Base-by-base conservation (phyloP, 2,888 invertebrate genomes). In the Flabesymbios commensalis region DNA sequence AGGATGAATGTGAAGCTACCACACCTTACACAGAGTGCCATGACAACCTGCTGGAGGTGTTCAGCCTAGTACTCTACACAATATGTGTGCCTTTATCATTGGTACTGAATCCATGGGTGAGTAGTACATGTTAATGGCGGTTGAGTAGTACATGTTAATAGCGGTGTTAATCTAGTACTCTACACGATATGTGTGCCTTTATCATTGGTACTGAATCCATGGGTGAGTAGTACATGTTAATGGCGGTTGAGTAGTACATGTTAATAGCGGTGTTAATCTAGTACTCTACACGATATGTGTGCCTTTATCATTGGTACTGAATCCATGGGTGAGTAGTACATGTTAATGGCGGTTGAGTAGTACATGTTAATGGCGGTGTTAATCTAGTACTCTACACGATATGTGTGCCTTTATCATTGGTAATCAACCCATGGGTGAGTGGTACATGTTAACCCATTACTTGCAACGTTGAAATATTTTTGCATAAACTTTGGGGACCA, bases 341-440 rank as follows among this genome's bases (percentile, higher is more conserved):
- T n/a, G n/a, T n/a, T n/a, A n/a, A n/a, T 45, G 45, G 22, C 10
- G 22, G 22, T 24, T 33, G 5, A 52, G 7, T 32, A n/a, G 19
- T n/a, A n/a, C n/a, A n/a, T n/a, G n/a, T n/a, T n/a, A n/a, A n/a
- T n/a, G n/a, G n/a, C n/a, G n/a, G n/a, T n/a, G n/a, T 47, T 33
- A 57, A 31, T 31, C 17, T 61, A 10, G 39, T 45, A 17, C 49
- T 52, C 52, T 61, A 61, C 47, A 19, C 26, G 52, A 33, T 57
- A 26, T 39, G 39, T 2, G 41, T 57, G 36, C 14, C 45, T 26
- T 19, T 52, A 1, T 57, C 61, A 1, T 28, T 57, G 7, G 17
- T 52, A n/a, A 36, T 57, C 36, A 61, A 61, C 47, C 57, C 57
- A 1, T 61, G 61, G 61, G 61, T 61, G 29, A 48, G 56, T 48